Base-by-base conservation (phyloP, 2,888 invertebrate genomes). In the Agonopterix arenella region DNA sequence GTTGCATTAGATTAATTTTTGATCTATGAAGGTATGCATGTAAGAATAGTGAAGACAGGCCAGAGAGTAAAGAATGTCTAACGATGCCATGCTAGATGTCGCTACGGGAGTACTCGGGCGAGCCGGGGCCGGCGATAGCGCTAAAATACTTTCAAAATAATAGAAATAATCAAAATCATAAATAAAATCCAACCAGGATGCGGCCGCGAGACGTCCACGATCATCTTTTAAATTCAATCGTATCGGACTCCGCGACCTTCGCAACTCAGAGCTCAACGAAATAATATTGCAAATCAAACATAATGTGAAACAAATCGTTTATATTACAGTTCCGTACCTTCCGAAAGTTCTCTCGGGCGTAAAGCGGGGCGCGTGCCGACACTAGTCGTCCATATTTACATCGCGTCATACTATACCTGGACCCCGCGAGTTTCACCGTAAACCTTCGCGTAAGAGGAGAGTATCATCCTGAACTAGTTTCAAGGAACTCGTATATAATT, bases 81-180 rank as follows among this genome's bases (percentile, higher is more conserved):
- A 74, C 67, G 68, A 83, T 77, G 84, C 81, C 84, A 84, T 85
- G 84, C 84, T 74, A 63, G 70, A 67, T 70, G 62, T 61, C 58
- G 57, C 81, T 81, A 83, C 73, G 64, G 70, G 79, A 73, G 10
- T n/a, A 40, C 11, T 11, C 43, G 70, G 79, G 73, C 66, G 60
- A 80, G 80, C 79, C 65, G 66, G 76, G 77, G 59, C 62, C 68
- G 71, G 70, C 74, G 65, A 75, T 78, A 80, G 75, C 64, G 68
- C 75, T 75, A 73, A 28, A 58, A 52, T 57, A 64, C 52, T 59
- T 52, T 50, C 46, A 65, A 68, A 58, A 55, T 56, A 57, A 64
- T 61, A 54, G 36, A 43, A 47, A 43, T 28, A 9, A 52, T 46
- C 11, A 5, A 11, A 47, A 55, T 52, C 46, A 54, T 28, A 55